Evolutionary conservation across 2,888 invertebrate species (phyloP), one percentile per base, ranked within the genome.

Genomic region (Octodonta nipae): DNA sequence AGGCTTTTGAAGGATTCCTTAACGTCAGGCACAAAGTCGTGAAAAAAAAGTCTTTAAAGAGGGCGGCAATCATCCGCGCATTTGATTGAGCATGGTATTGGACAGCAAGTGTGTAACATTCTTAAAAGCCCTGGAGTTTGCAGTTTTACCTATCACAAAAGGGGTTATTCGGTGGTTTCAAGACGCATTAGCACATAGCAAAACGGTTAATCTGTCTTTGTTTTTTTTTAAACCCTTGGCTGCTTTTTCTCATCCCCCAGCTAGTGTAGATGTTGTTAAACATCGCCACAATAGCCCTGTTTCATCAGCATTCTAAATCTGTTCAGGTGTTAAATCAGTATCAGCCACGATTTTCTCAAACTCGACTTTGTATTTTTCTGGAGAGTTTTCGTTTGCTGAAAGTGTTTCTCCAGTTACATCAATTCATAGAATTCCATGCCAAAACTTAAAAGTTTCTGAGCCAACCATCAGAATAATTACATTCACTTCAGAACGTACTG

Each of bases 81-180:
- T 27, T 27, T 27, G 27, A 27, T 27, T 27, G 27, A 27, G 27
- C 13, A 27, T 27, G 13, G 27, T 27, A 27, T 27, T 27, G 27
- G 27, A 27, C 27, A 27, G 27, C 6, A 27, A 27, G 13, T 27
- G 13, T 27, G 27, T 27, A 12, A 27, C 27, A 27, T 27, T 27
- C 17, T 17, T 17, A 17, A 17, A 17, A 17, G 17, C 17, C 17
- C 17, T 17, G 17, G 17, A 8, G 5, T 27, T 27, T 27, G 11
- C 5, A 27, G 13, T 13, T 27, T 27, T 27, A 27, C 13, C 27
- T 12, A 27, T 27, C 27, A 27, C 27, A 27, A 27, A 27, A 27
- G 6, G 27, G 27, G 27, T 27, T n/a, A 12, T 5, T 27, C 13
- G 27, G 27, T 27, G 27, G 27, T 27, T 27, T 27, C 27, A 5